A percentile compares a stretch with the other conserved stretches of the same genome.
Evolutionary conservation across 2,797 vertebrate genomes (phyloP).

Genomic region (Todus mexicanus): DNA sequence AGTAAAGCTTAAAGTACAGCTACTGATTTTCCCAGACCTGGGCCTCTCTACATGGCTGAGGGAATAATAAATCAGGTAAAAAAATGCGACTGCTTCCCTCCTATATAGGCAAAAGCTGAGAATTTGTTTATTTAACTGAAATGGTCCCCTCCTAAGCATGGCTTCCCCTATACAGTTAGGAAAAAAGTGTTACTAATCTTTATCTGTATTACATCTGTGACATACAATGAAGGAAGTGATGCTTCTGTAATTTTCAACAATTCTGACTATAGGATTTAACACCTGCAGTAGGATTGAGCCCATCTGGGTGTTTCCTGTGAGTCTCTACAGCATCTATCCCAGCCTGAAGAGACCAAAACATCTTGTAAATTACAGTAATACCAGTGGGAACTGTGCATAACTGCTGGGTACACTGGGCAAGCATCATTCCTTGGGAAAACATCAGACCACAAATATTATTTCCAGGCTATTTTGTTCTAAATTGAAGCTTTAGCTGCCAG

Average conservation of each 20-base stretch:
- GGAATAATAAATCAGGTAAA: background rate
- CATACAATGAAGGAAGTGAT: background rate
- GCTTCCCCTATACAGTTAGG: background rate
- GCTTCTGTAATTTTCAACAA: background rate
- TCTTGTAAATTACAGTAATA: background rate
- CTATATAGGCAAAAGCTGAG: background rate
- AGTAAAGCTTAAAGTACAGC: background rate
- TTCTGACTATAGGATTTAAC: background rate
- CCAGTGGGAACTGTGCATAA: background rate
- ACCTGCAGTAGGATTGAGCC: background rate
- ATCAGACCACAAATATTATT: background rate
- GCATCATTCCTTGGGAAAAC: background rate
- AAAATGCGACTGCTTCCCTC: background rate
- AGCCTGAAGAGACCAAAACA: background rate
- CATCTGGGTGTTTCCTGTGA: background rate
- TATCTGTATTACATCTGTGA: background rate
- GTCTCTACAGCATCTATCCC: background rate
- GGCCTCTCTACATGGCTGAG: background rate
- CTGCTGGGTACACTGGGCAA: background rate
- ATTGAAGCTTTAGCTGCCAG: background rate
- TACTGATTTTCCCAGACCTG: background rate
- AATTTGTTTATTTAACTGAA: background rate
- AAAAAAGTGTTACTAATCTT: background rate
- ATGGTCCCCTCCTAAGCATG: background rate
- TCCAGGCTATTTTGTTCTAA: background rate